Base-by-base conservation (phyloP, 2,888 invertebrate species). In the Patella ulyssiponensis region DNA sequence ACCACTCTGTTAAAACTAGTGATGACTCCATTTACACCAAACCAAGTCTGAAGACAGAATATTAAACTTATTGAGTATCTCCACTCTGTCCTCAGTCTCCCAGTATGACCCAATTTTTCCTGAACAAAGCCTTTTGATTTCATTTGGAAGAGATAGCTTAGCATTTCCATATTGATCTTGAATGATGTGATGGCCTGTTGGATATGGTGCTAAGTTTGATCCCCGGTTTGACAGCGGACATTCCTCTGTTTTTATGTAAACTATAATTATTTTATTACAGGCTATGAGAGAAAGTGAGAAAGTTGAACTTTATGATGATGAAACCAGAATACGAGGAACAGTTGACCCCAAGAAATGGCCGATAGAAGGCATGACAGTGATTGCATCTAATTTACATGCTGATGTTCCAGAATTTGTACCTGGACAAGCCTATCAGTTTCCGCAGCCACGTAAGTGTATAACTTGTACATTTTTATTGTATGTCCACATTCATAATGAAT, bases 341-440 rank as follows among this genome's bases (percentile, higher is more conserved):
- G 94, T 94, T 83, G 95, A 96, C 52, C 93, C 98, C 1, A 93
- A 94, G 15, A 95, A 94, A 90, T 99, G 99, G 99, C 98, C 98
- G 52, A 85, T 93, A 51, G 85, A 86, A 70, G 89, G 74, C n/a
- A 74, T 85, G 51, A 77, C 84, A 17, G 80, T 80, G 15, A 79
- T 64, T 23, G 11, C 86, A 54, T 87, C 89, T 9, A 87, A 80
- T 23, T 93, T 96, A 78, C 96, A 97, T 92, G 96, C 96, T 3
- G 95, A 96, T 90, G 96, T 96, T 74, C 96, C 96, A 0, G 96
- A 96, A 92, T 96, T 96, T 91, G 93, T 96, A 83, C 96, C 96
- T 84, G 92, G 93, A 81, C 83, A 88, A 80, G 80, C 83, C 12
- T 80, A 82, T 72, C 82, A 73, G n/a, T 69, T 77, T 14, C 78